Evolutionary conservation across 2,797 vertebrate genomes (phyloP), one percentile per base, ranked within the genome.

Genomic region (Lepus oiostolus): DNA sequence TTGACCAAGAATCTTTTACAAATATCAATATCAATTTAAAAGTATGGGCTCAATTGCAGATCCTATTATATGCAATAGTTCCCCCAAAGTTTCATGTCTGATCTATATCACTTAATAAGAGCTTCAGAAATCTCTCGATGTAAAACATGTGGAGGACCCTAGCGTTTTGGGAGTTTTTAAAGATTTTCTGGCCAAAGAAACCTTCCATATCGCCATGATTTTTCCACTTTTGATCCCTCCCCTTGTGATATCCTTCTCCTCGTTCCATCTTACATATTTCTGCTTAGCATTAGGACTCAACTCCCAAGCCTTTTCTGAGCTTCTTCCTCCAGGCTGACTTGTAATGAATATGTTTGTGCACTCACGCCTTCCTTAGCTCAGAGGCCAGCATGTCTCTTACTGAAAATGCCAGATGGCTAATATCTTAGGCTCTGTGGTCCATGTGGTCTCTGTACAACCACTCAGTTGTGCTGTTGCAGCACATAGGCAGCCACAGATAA

Each of bases 401-500:
- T 24, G 22, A 12, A 85, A 87, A 79, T 60, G 21, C 28, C 42
- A 90, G 54, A 72, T 21, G 88, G 63, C 58, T 85, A 95, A 68
- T 81, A 68, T 80, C 54, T 74, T 65, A 77, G 54, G 2, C 13
- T 93, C 42, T 60, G 50, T 11, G 19, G 70, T 52, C 47, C 80
- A 50, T 47, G 7, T 17, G 50, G 2, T 76, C 30, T 77, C 63
- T 50, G 21, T 38, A 6, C 8, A 38, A 1, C 58, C 38, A 30
- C 42, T 72, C 2, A 35, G 24, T 4, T 4, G 21, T 63, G 52
- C 12, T 79, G 11, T 0, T 67, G 0, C 24, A 54, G 70, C 16
- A 47, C 0, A 0, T 17, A 24, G 65, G 60, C 30, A 72, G 58
- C 70, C 22, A 63, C 24, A 85, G 79, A 22, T 13, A 75, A 47